Conservation (phyloP, 1,140 invertebrate species). For the Ladona fulva region DNA sequence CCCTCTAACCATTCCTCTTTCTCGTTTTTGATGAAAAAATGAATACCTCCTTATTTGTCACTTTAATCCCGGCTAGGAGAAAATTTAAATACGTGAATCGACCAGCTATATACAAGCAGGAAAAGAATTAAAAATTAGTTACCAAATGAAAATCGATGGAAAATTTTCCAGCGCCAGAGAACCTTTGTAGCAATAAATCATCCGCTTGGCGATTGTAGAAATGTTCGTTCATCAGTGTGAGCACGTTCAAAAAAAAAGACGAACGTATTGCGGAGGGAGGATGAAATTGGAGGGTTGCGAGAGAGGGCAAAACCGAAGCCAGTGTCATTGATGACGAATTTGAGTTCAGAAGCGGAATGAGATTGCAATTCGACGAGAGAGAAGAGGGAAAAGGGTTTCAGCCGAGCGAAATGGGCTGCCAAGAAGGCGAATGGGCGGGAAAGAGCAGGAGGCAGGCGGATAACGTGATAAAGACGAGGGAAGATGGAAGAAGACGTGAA, state of each 20-base stretch:
- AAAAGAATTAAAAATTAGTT: no score
- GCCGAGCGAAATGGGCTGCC: neutral
- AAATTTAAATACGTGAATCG: no score
- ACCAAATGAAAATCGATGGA: no score
- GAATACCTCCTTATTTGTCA: no score
- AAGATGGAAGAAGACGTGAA: neutral
- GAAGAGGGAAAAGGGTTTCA: neutral
- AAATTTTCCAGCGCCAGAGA: neutral
- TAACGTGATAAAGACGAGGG: neutral
- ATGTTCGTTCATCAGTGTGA: conserved; percentile 4
- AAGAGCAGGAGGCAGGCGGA: neutral
- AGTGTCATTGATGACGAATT: conserved; percentile 2
- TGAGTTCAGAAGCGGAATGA: conserved; percentile 3
- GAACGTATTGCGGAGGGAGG: neutral
- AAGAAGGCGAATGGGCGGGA: neutral
- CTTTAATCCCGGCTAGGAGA: no score
- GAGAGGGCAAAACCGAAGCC: neutral
- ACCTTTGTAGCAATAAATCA: neutral
- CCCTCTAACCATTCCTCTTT: no score
- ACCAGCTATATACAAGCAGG: no score
- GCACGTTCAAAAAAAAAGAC: neutral
- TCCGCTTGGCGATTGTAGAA: neutral
- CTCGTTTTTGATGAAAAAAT: no score
- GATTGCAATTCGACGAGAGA: neutral
- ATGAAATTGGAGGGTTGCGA: neutral